Evolutionary conservation across 1,140 invertebrate species (phyloP), one percentile per base, ranked within the genome.

Genomic region (Zaprionus kolodkinae): DNA sequence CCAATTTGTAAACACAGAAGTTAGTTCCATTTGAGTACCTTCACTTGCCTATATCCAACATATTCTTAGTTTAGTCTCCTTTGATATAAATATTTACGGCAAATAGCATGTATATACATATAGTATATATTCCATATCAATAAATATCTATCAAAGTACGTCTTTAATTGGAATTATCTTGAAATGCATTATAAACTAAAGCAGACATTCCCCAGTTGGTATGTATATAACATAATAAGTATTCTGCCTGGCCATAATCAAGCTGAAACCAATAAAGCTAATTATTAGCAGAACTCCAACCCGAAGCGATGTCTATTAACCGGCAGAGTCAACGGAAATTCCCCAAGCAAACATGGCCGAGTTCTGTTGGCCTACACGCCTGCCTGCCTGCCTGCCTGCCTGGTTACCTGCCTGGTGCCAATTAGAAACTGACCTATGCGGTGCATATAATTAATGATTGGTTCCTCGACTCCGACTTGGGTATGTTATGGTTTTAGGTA

Each of bases 361-460:
- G 33, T 54, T 60, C 57, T 60, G n/a, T 30, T 45, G 1, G 13
- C 40, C 40, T 15, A 6, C 40, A 13, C 3, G 33, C 33, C 6
- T 35, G 3, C 6, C 6, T 3, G 33, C 33, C 7, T 10, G 33
- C 7, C 7, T 43, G 35, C 40, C 33, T 43, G 71, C 45, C 36
- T 61, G 60, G 64, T 64, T 9, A 35, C 4, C 27, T 45, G 30
- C 43, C 40, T 38, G 72, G 57, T 40, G 56, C 72, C 72, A 69
- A 69, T 74, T 74, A 48, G 66, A 50, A 69, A 69, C 68, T 69
- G 59, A 75, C 54, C 67, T 43, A 64, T 25, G 30, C 56, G 70
- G 77, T 70, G 72, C 80, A 84, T 73, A 87, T 88, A 83, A 80
- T 88, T 88, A 87, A 83, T 87, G 80, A 87, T 75, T 74, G 66